Evolutionary conservation across 2,113 vertebrate genomes (phyloP).

Genomic region (Agelaius phoeniceus): DNA sequence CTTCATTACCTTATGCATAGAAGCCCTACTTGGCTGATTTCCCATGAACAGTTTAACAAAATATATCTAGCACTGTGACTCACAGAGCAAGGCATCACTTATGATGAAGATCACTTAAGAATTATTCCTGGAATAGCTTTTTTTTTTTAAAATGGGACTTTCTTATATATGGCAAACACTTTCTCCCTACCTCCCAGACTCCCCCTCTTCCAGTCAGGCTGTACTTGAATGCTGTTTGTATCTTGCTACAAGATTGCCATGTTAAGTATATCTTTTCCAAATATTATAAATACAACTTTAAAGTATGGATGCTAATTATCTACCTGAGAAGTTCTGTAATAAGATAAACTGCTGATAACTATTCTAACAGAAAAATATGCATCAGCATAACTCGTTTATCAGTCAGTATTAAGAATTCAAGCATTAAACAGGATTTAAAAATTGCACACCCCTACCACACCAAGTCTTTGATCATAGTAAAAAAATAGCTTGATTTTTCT

Average conservation of each 20-base stretch:
- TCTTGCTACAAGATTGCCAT: background rate
- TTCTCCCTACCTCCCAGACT: background rate
- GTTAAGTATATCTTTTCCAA: background rate
- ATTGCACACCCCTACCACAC: conserved; percentile 3
- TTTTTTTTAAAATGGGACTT: background rate
- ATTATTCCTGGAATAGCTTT: background rate
- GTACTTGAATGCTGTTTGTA: background rate
- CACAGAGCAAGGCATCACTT: background rate
- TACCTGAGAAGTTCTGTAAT: conserved; percentile 31
- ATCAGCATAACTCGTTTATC: background rate
- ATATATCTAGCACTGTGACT: background rate
- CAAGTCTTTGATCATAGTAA: background rate
- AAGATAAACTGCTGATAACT: background rate
- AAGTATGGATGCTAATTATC: background rate
- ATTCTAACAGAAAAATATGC: conserved; percentile 25
- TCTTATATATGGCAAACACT: background rate
- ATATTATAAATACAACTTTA: background rate
- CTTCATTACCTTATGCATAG: background rate
- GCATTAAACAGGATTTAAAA: conserved; percentile 30
- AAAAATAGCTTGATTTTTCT: background rate
- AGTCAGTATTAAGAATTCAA: conserved; percentile 35
- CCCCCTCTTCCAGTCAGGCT: background rate
- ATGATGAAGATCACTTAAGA: background rate
- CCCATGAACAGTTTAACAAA: background rate
- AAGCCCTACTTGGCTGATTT: background rate